Evolutionary conservation across 1,140 invertebrate species (phyloP).

Genomic region (Trachymyrmex cornetzi): DNA sequence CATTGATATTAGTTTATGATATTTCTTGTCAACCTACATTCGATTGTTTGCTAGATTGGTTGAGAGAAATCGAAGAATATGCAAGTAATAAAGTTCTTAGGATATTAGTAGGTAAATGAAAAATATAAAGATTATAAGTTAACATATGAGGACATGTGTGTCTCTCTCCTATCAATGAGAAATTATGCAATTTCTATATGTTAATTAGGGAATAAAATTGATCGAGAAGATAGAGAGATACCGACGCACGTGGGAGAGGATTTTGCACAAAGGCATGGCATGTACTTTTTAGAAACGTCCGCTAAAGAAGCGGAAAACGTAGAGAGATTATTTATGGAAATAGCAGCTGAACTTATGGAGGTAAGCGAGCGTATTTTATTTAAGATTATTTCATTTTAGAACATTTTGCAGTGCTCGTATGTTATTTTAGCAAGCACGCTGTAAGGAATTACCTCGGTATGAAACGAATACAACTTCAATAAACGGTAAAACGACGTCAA

Average conservation of each 20-base stretch:
- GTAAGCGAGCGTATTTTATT: constrained; percentile 82
- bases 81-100: constrained; percentile 97
- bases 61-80: constrained; percentile 98
- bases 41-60: constrained; percentile 98
- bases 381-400: not conserved
- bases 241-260: constrained; percentile 97
- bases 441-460: constrained; percentile 92
- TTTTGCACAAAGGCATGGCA: constrained; percentile 97
- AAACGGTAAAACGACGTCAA: constrained; percentile 90
- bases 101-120: constrained; percentile 94
- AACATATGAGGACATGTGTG: not conserved
- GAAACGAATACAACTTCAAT: constrained; percentile 91
- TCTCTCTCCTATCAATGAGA: not conserved
- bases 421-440: constrained; percentile 90
- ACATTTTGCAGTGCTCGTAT: constrained; percentile 29
- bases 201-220: constrained; percentile 96
- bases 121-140: not conserved
- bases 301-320: constrained; percentile 99
- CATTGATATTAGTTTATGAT: constrained; percentile 98
- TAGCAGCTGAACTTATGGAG: constrained; percentile 97
- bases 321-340: constrained; percentile 98
- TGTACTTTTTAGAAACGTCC: constrained; percentile 99
- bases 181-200: constrained; percentile 4
- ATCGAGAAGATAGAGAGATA: constrained; percentile 97
- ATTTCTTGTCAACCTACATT: constrained; percentile 99